Evolutionary conservation across 2,113 vertebrate species (phyloP), one percentile per base, ranked within the genome.

Genomic region (Chauna torquata): DNA sequence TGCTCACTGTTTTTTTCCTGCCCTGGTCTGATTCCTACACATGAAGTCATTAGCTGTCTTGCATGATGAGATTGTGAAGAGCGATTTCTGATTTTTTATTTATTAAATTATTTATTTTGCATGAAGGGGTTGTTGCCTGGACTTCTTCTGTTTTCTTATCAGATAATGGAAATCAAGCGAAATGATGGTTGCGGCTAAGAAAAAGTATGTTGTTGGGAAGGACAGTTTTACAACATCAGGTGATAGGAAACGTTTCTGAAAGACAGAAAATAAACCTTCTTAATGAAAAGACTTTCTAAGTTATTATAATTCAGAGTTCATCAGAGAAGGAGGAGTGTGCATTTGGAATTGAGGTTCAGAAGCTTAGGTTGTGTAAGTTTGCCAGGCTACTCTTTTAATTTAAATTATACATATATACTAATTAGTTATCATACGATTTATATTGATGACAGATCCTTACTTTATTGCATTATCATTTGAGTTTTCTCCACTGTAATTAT

Each of bases 381-480:
- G 52, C 40, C 28, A 72, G 71, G 40, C 17, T 57, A 15, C 11
- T 82, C 3, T 77, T 95, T 85, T 52, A 74, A 54, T 62, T 7
- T 45, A 54, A 66, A 77, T 38, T 58, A 84, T 49, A 74, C 32
- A 10, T 28, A 91, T 69, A 59, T 54, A 83, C 86, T 54, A 91
- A 23, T 92, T 82, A 83, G 75, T 66, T 95, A 40, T 94, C 85
- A 83, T 88, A 77, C 47, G 52, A 78, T 94, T 87, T 91, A 28
- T 86, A 77, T 68, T 85, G 90, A 92, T 93, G 90, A 90, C 92
- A 79, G 59, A 95, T 95, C 61, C 82, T 94, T 96, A 80, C 86
- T 97, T 87, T 91, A 96, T 89, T 89, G 22, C 80, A 25, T 83
- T 92, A 90, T 95, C 27, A 64, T 94, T 45, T 83, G 78, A 86